Evolutionary conservation across 2,888 invertebrate species (phyloP).

Genomic region (Pyrocoelia pectoralis): DNA sequence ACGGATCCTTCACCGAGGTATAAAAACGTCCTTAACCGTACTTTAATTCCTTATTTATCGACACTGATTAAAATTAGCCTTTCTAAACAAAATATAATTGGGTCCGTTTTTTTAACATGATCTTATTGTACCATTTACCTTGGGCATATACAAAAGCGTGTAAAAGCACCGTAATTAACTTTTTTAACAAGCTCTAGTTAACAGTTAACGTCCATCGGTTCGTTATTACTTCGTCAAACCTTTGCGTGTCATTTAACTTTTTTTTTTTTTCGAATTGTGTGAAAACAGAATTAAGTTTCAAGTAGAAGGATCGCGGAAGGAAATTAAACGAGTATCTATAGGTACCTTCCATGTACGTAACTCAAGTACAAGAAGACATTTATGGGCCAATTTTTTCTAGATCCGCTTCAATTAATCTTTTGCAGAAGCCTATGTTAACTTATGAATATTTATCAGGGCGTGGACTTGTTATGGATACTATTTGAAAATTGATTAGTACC

Average conservation of each 20-base stretch:
- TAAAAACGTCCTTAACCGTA: conserved; percentile 11
- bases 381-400: not conserved
- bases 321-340: not conserved
- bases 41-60: not conserved
- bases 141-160: no score
- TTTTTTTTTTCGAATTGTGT: not conserved
- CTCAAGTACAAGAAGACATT: conserved; percentile 1
- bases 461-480: conserved; percentile 16
- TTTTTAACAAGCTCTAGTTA: not conserved
- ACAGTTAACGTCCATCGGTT: not conserved
- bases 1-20: no score
- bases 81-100: conserved; percentile 6
- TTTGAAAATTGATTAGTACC: conserved; percentile 28
- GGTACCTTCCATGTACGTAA: conserved; percentile 1
- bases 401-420: not conserved
- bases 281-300: not conserved
- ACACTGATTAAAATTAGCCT: conserved; percentile 7
- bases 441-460: conserved; percentile 29
- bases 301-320: not conserved
- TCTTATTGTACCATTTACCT: no score
- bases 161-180: no score
- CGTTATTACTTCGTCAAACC: not conserved
- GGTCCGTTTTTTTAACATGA: no score
- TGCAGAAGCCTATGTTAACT: not conserved
- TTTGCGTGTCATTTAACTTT: not conserved